A percentile compares a stretch with the other conserved stretches of the same genome.
Conservation (phyloP, 2,888 invertebrate species). For the Ectobius pallidus region DNA sequence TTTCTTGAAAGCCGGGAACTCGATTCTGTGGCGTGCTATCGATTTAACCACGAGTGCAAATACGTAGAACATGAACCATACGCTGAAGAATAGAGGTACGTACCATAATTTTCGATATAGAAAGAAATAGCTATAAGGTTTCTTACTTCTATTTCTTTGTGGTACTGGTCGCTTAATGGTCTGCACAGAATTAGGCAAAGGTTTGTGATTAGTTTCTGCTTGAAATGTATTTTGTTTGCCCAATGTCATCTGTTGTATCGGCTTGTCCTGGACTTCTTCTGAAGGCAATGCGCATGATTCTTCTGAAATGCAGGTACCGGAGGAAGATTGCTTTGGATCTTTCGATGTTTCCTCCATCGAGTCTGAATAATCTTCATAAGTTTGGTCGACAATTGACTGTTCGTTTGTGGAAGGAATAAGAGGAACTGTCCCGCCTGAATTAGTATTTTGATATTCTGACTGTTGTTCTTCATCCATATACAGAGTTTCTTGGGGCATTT, state of each 20-base stretch:
- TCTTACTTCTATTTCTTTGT: not conserved
- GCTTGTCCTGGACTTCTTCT: not conserved
- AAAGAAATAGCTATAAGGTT: conserved; percentile 2
- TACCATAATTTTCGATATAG: conserved; percentile 7
- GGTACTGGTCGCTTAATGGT: not conserved
- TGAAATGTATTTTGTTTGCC: no score
- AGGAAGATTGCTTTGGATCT: no score
- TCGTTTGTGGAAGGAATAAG: no score
- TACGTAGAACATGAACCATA: conserved; percentile 2
- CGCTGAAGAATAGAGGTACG: not conserved
- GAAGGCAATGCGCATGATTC: not conserved
- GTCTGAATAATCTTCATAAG: not conserved
- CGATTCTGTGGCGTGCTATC: not conserved
- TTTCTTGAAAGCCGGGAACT: conserved; percentile 34
- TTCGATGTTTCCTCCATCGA: not conserved
- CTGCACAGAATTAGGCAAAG: not conserved
- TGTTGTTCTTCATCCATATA: no score
- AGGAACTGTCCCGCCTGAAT: no score
- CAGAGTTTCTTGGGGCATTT: no score
- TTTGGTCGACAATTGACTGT: no score
- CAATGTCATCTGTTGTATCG: no score
- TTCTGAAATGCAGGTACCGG: not conserved
- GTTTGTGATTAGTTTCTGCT: no score
- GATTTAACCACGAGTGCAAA: not conserved
- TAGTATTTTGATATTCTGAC: no score